Percentiles rank a stretch among this genome's conserved stretches.
Conservation (phyloP, 2,888 invertebrate genomes). For the Rhingia campestris region DNA sequence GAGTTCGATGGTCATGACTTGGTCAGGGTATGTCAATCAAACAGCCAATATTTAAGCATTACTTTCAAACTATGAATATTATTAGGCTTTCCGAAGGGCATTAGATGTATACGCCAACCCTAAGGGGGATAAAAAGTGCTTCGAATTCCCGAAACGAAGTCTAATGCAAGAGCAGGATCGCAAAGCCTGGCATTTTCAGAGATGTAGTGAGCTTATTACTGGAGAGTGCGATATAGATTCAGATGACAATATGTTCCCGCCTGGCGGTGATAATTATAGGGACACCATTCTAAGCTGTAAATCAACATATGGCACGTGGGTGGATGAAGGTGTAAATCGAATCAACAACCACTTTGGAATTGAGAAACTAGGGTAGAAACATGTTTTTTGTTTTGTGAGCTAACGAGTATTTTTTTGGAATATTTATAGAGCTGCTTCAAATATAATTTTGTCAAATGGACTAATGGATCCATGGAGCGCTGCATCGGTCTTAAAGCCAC, state of each 20-base stretch:
- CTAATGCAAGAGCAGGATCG: constrained; percentile 1
- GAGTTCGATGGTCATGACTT: constrained; percentile 28
- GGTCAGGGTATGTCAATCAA: constrained; percentile 20
- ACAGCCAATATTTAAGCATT: background rate
- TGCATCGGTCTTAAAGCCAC: constrained; percentile 89
- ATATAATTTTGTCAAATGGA: constrained; percentile 84
- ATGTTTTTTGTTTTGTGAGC: too few species aligned
- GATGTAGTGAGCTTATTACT: constrained; percentile 29
- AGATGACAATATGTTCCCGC: constrained; percentile 40
- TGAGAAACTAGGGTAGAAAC: constrained; percentile 14
- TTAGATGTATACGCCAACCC: constrained; percentile 37
- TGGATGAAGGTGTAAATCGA: constrained; percentile 1
- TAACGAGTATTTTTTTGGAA: background rate
- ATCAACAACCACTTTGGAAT: constrained; percentile 46
- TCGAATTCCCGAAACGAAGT: constrained; percentile 8
- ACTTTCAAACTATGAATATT: background rate
- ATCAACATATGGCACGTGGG: background rate
- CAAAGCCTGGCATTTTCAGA: constrained; percentile 27
- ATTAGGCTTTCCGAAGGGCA: constrained; percentile 34
- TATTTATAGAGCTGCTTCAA: constrained; percentile 33
- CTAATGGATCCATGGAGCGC: constrained; percentile 92
- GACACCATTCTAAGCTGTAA: background rate
- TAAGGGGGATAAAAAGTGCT: constrained; percentile 17
- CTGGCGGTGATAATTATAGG: background rate
- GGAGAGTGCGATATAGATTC: constrained; percentile 9